These are phyloP conservation scores for Leptothorax acervorum DNA, from an alignment of 2,888 invertebrate species.

Conservation along the genomic window DNA sequence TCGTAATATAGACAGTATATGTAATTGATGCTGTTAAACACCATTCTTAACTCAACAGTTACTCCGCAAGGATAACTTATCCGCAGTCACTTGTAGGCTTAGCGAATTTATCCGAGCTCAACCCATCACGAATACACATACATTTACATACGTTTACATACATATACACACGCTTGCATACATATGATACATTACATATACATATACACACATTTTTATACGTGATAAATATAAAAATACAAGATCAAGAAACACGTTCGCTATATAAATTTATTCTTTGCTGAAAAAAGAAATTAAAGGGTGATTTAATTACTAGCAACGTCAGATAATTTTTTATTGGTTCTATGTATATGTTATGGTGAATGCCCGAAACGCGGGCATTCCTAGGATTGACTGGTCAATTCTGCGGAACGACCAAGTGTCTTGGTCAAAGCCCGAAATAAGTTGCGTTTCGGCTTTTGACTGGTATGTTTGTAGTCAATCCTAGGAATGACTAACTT, in stretches of 20 bases:
- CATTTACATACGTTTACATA: not conserved
- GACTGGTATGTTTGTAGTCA: no score
- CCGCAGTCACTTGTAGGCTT: not conserved
- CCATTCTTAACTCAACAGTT: not conserved
- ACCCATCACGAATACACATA: not conserved
- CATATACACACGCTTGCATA: not conserved
- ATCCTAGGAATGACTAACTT: no score
- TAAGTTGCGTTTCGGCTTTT: no score
- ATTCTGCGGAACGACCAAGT: no score
- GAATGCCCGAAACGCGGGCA: no score
- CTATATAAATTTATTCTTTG: not conserved
- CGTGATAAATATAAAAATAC: not conserved
- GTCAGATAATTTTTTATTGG: not conserved
- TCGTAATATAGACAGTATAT: not conserved
- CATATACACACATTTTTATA: not conserved
- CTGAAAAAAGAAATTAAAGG: not conserved
- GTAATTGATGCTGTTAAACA: not conserved
- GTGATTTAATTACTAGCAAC: constrained; percentile 3
- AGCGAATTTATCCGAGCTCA: not conserved
- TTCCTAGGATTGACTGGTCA: no score
- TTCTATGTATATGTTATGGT: not conserved
- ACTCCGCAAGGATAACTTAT: not conserved
- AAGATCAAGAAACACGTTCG: not conserved
- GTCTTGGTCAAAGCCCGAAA: no score
- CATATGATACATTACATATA: no score